A percentile compares a stretch with the other conserved stretches of the same genome.
These are phyloP conservation scores for Rhizomys pruinosus DNA, from an alignment of 2,113 vertebrate species.

Conservation along the genomic window DNA sequence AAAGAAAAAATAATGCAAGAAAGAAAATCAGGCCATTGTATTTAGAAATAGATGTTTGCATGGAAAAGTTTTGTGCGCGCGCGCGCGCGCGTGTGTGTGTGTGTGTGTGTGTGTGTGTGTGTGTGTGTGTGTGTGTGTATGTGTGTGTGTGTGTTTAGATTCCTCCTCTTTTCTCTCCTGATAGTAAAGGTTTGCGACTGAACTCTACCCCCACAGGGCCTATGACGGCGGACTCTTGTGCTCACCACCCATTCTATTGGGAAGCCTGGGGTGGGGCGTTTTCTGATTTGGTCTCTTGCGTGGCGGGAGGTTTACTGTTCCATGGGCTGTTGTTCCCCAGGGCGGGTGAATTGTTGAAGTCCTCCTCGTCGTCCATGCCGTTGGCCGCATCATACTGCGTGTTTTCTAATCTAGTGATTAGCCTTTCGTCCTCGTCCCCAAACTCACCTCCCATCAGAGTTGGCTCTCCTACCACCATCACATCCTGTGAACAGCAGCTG, in stretches of 20 bases:
- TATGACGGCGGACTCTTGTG: slow-evolving; percentile 49
- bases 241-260: slow-evolving; percentile 87
- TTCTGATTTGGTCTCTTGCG: slow-evolving; percentile 96
- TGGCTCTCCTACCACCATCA: slow-evolving; percentile 99
- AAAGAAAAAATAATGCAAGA: slow-evolving; percentile 60
- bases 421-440: slow-evolving; percentile 99
- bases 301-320: slow-evolving; percentile 94
- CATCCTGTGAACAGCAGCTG: slow-evolving; percentile 95
- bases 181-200: slow-evolving; percentile 74
- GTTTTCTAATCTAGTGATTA: slow-evolving; percentile 99
- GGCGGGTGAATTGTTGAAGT: slow-evolving; percentile 97
- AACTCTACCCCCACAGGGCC: slow-evolving; percentile 69
- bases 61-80: slow-evolving; percentile 73
- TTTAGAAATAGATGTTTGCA: slow-evolving; percentile 84
- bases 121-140: too few species aligned
- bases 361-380: slow-evolving; percentile 98
- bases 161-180: slow-evolving; percentile 69
- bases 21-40: slow-evolving; percentile 79
- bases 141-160: background rate
- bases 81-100: too few species aligned
- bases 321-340: slow-evolving; percentile 97
- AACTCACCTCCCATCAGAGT: slow-evolving; percentile 99
- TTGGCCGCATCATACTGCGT: slow-evolving; percentile 99
- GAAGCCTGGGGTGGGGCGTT: slow-evolving; percentile 96
- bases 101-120: too few species aligned